phyloP scores from a whole-genome alignment of 2,797 vertebrate genomes.

The Spatula versicolor region DNA sequence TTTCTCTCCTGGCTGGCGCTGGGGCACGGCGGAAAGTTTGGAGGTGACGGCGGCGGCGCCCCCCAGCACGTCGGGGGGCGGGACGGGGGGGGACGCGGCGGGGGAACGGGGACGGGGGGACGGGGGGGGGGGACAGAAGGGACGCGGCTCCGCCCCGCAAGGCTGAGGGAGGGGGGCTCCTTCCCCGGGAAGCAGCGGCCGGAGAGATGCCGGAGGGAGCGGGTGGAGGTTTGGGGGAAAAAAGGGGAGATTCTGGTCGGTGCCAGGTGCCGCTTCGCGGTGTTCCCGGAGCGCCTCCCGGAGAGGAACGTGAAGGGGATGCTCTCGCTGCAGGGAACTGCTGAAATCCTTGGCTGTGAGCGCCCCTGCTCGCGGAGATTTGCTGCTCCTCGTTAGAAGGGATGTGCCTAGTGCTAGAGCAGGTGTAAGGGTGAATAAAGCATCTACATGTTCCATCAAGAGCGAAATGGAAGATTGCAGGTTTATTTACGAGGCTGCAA shows the following conservation, averaged over 20 bases:
- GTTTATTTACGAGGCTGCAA: not conserved
- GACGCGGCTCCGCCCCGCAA: not conserved
- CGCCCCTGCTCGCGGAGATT: not conserved
- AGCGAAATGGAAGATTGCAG: not conserved
- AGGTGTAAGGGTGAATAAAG: not conserved
- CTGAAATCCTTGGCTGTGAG: not conserved
- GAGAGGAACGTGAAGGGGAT: not conserved
- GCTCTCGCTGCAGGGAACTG: not conserved
- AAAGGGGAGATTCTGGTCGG: accelerated
- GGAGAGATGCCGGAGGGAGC: not conserved
- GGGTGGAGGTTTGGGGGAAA: not conserved
- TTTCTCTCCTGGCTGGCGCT: not conserved
- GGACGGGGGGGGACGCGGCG: not conserved
- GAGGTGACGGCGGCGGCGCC: not conserved
- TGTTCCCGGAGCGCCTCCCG: not conserved
- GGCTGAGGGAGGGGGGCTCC: too few relatives aligned
- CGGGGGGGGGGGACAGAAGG: not conserved
- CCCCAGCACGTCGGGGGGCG: not conserved
- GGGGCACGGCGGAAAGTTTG: not conserved
- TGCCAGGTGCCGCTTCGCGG: not conserved
- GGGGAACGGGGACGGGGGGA: not conserved
- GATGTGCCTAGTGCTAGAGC: not conserved
- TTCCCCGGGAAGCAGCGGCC: accelerated
- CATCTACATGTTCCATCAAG: not conserved
- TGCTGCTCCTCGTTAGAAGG: not conserved